Evolutionary conservation across 2,113 vertebrate species (phyloP).

Genomic region (Dromiciops gliroides): DNA sequence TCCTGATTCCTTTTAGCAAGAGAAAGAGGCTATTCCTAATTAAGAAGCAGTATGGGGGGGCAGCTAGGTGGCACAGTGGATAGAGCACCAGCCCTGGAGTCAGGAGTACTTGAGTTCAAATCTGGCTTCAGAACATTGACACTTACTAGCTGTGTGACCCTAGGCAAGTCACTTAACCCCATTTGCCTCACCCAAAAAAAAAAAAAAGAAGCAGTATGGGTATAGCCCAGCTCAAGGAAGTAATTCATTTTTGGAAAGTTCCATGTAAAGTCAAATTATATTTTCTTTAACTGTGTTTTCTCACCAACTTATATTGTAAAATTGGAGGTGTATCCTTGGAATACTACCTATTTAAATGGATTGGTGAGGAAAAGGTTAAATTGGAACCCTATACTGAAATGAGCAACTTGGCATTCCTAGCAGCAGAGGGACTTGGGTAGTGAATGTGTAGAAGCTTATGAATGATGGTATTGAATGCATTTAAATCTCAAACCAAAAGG

Average conservation of each 20-base stretch:
- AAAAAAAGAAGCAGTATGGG: too few species aligned
- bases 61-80: too few species aligned
- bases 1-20: not conserved
- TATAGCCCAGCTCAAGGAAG: constrained; percentile 15
- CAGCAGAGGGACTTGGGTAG: not conserved
- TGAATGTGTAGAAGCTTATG: not conserved
- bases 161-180: too few species aligned
- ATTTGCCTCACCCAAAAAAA: too few species aligned
- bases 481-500: not conserved
- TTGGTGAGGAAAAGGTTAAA: constrained; percentile 1
- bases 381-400: not conserved
- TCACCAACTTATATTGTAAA: not conserved
- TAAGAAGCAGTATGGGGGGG: too few species aligned
- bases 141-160: too few species aligned
- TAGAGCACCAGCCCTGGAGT: too few species aligned
- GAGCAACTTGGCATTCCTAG: not conserved
- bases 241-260: constrained; percentile 20
- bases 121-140: too few species aligned
- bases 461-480: not conserved
- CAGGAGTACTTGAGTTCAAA: too few species aligned
- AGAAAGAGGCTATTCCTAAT: not conserved
- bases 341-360: not conserved
- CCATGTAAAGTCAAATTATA: not conserved
- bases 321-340: constrained; percentile 9
- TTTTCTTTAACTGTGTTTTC: not conserved